Percentiles rank a stretch among this genome's conserved stretches.
Evolutionary conservation across 2,888 invertebrate species (phyloP).

Genomic region (Epinotia brunnichana): DNA sequence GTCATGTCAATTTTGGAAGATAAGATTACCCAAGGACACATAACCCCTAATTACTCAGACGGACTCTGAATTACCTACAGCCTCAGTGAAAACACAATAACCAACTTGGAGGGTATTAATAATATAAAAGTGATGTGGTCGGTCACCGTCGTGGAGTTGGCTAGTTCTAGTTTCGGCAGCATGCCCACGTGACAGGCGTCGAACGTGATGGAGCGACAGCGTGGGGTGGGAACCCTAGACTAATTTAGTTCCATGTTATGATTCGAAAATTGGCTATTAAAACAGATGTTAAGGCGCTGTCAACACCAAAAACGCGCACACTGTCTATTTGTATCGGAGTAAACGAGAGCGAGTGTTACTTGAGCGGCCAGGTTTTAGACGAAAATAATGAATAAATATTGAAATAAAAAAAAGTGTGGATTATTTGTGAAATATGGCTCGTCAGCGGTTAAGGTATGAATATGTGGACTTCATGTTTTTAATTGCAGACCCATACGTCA

Average conservation of each 20-base stretch:
- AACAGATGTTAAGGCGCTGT: too few relatives aligned
- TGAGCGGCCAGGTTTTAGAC: too few relatives aligned
- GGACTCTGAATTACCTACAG: neutral
- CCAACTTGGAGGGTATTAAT: constrained; percentile 8
- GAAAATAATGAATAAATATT: too few relatives aligned
- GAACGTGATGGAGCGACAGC: constrained; percentile 12
- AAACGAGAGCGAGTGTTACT: too few relatives aligned
- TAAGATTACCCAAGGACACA: neutral
- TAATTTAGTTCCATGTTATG: constrained; percentile 12
- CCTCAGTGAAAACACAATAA: constrained; percentile 20
- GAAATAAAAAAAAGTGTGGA: too few relatives aligned
- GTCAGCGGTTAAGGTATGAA: too few relatives aligned
- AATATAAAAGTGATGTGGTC: constrained; percentile 9
- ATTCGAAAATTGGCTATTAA: neutral
- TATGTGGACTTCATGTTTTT: too few relatives aligned
- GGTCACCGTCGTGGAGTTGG: constrained; percentile 29
- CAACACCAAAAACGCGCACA: too few relatives aligned
- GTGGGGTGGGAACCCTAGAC: constrained; percentile 2
- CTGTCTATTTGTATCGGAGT: too few relatives aligned
- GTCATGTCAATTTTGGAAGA: too few relatives aligned
- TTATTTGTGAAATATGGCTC: too few relatives aligned
- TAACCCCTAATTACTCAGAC: neutral
- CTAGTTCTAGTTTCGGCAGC: constrained; percentile 16
- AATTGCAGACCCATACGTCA: too few relatives aligned
- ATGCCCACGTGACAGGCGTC: constrained; percentile 22